Conservation (phyloP, 1,140 invertebrate genomes). For the Drosophila micromelanica region DNA sequence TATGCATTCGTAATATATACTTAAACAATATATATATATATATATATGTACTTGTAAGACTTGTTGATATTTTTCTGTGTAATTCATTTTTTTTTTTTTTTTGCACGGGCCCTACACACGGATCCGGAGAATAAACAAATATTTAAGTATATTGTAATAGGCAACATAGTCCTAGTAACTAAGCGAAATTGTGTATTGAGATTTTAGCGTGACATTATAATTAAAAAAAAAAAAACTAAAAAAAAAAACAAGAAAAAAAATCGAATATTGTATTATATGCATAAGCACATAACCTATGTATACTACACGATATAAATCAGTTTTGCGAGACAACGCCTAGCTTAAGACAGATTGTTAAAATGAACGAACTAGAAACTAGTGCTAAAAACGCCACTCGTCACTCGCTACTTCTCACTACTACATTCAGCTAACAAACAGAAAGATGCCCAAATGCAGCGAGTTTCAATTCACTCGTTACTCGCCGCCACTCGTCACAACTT, state of each 20-base stretch:
- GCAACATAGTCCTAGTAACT: constrained; percentile 71
- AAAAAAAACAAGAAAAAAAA: constrained; percentile 1
- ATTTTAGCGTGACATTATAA: constrained; percentile 69
- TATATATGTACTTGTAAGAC: constrained; percentile 62
- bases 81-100: constrained; percentile 53
- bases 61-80: constrained; percentile 74
- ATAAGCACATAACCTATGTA: constrained; percentile 28
- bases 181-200: constrained; percentile 75
- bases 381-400: constrained; percentile 6
- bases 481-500: constrained; percentile 1
- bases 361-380: constrained; percentile 21
- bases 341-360: constrained; percentile 57
- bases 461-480: not conserved
- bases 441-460: not conserved
- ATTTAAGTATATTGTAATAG: constrained; percentile 55
- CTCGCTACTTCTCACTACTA: not conserved
- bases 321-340: constrained; percentile 46
- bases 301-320: constrained; percentile 41
- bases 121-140: constrained; percentile 4
- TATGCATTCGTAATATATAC: constrained; percentile 4
- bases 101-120: constrained; percentile 19
- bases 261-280: constrained; percentile 46
- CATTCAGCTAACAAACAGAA: not conserved
- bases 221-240: constrained; percentile 7
- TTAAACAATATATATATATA: constrained; percentile 3